Base-by-base conservation (phyloP, 2,888 invertebrate genomes). In the Rhagonycha fulva region DNA sequence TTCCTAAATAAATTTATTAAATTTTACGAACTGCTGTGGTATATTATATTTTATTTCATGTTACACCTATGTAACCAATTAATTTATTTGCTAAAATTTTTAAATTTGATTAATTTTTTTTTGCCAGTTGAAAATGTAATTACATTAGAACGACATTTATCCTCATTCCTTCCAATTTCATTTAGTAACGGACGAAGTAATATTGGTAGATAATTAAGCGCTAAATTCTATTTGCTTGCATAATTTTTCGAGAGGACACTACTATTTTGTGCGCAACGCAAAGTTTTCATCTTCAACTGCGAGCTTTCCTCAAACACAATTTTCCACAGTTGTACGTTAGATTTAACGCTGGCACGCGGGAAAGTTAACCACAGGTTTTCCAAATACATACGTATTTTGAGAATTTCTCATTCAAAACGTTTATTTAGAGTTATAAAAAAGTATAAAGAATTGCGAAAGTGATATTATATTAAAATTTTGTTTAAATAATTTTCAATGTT, bases 261-360 rank as follows among this genome's bases (percentile, higher is more conserved):
- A 47, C 47, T 47, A 47, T 47, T 47, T 68, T 47, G 73, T 74
- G 76, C 74, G 76, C 76, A 76, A 60, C 68, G 68, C 76, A 71
- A 76, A 71, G 70, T 76, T 76, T 76, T 74, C 76, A 63, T 66
- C 73, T 62, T 30, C 24, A 68, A 76, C 71, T 68, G 70, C 68
- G 70, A 74, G 70, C 74, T 76, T 73, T 70, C 68, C 24, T 23
- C 24, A 60, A 32, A 76, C 30, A 63, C 72, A 26, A 66, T 66
- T 66, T 66, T 66, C 63, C 63, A 23, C 63, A 66, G 63, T 66
- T 66, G 63, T 66, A 24, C 63, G 63, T 66, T 66, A 66, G 23
- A 24, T 26, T 23, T 19, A 26, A 66, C 63, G 63, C 63, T 10
- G 63, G 23, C 24, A 24, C 63, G 63, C 26, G 23, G 63, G 23